These are phyloP conservation scores for Phalacrocorax carbo DNA, from an alignment of 2,113 vertebrate species.

Conservation along the genomic window DNA sequence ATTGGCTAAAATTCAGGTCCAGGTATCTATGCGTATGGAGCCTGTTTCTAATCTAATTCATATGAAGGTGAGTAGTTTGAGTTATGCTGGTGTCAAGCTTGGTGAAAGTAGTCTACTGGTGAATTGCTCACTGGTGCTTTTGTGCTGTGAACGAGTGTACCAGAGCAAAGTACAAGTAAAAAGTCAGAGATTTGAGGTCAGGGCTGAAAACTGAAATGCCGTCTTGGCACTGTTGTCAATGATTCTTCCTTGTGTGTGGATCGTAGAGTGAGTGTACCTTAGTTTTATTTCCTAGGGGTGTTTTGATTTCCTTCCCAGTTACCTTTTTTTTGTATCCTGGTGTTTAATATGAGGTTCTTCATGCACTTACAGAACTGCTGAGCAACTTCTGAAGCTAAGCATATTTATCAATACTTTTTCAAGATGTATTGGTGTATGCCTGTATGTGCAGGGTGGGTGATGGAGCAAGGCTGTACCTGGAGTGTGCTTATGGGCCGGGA, in stretches of 20 bases:
- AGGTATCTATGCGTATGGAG: accelerated
- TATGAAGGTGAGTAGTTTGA: background rate
- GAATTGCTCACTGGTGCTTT: background rate
- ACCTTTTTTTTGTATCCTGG: background rate
- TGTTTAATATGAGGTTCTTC: background rate
- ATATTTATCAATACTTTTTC: background rate
- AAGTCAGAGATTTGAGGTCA: background rate
- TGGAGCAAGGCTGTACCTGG: background rate
- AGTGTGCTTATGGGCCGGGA: background rate
- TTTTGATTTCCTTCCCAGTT: background rate
- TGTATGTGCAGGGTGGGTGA: accelerated
- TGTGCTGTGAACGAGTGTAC: background rate
- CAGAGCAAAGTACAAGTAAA: background rate
- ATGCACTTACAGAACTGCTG: background rate
- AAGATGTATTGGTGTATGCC: background rate
- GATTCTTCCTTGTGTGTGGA: background rate
- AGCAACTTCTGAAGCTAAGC: background rate
- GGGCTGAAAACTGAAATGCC: background rate
- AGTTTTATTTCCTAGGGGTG: background rate
- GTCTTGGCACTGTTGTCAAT: background rate
- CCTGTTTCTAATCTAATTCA: background rate
- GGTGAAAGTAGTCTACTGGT: background rate
- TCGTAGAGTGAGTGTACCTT: background rate
- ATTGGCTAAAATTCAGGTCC: background rate
- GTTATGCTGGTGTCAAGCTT: background rate